Evolutionary conservation across 2,113 vertebrate species (phyloP), one percentile per base, ranked within the genome.

Genomic region (Oryzias javanicus): DNA sequence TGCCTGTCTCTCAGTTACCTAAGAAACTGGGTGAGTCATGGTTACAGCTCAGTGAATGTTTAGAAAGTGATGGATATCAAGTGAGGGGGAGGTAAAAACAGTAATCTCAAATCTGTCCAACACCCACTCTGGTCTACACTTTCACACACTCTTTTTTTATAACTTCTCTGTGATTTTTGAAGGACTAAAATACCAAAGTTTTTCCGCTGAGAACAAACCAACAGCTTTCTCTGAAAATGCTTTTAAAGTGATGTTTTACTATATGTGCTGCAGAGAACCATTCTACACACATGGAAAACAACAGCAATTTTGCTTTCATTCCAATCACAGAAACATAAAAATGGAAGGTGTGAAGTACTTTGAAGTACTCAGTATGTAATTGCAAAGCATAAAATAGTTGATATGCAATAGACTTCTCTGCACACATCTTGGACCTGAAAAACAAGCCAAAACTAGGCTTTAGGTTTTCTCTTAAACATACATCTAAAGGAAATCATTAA

Each of bases 1-100:
- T 56, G 29, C 58, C 54, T 27, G 44, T 72, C 62, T 55, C 44
- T 62, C 55, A 55, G 60, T 85, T 70, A 75, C 78, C 78, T 61
- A 69, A 83, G 76, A 76, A 49, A 47, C 52, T 14, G 51, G 54
- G 72, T 81, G 84, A 86, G 75, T 84, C 83, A 86, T 64, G 55
- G 54, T 70, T 72, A 40, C 61, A 74, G 82, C 82, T 76, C 55
- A 6, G 65, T 67, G 51, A 76, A 76, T 60, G 76, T 79, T 78
- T 72, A 63, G 25, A 78, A 70, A 83, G 61, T 71, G 72, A 79
- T 74, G 66, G 67, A 76, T 70, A 67, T 82, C 75, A 78, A 77
- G 62, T 47, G 66, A 67, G 71, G 74, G 62, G 74, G 77, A 78
- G 67, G 75, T 74, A 76, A 78, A 81, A 74, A 70, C 54, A 72